These are phyloP conservation scores for Dinothrombium tinctorium DNA, from an alignment of 1,140 invertebrate species.

Conservation along the genomic window DNA sequence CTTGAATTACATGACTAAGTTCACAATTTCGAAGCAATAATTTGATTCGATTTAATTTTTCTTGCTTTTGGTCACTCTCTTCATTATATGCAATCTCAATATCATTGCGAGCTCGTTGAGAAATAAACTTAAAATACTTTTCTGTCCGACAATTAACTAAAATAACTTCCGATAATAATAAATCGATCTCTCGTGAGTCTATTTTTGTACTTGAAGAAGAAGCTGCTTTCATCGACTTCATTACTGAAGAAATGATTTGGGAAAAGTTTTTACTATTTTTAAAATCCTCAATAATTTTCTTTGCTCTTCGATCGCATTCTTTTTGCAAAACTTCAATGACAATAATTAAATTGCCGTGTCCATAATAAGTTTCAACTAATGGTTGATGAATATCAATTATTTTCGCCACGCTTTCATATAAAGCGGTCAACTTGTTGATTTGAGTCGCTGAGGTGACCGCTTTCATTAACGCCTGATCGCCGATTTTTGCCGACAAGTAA, in stretches of 20 bases:
- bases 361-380: conserved; percentile 79
- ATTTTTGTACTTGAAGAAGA: conserved; percentile 10
- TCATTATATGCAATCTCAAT: conserved; percentile 5
- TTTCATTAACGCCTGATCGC: not conserved
- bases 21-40: conserved; percentile 34
- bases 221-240: conserved; percentile 1
- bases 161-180: conserved; percentile 66
- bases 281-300: conserved; percentile 44
- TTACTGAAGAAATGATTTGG: not conserved
- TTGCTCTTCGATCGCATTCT: conserved; percentile 35
- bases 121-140: conserved; percentile 70
- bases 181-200: conserved; percentile 68
- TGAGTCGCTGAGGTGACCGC: conserved; percentile 21
- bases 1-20: conserved; percentile 59
- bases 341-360: conserved; percentile 41
- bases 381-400: conserved; percentile 76
- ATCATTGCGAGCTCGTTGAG: conserved; percentile 41
- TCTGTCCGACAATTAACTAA: conserved; percentile 70
- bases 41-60: not conserved
- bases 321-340: conserved; percentile 48
- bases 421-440: conserved; percentile 50
- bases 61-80: conserved; percentile 9
- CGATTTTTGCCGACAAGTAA: conserved; percentile 59
- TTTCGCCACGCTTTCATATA: conserved; percentile 71
- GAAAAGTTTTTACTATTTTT: conserved; percentile 33